Evolutionary conservation across 2,113 vertebrate genomes (phyloP), one percentile per base, ranked within the genome.

Genomic region (Argyrosomus japonicus): DNA sequence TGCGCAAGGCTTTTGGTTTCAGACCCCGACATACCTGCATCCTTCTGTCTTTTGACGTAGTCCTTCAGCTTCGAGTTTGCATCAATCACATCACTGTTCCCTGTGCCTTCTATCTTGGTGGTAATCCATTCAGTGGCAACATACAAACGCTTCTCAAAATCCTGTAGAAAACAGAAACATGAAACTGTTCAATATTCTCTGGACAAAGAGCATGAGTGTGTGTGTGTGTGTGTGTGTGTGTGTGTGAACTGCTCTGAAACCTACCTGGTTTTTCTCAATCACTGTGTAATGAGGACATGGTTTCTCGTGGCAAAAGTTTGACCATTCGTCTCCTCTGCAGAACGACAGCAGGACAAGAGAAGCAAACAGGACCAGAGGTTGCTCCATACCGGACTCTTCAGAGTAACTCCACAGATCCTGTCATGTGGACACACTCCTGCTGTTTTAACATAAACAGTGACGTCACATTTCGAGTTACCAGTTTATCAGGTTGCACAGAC

Each of bases 91-190:
- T 82, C 25, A 40, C 2, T 13, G 13, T 5, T 1, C 3, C 0
- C 0, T 4, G 6, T 13, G 17, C 60, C 8, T 0, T 25, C 47
- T 6, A 91, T 0, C 2, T 48, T 54, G 48, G 88, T 93, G 23
- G 71, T 88, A 0, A 91, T 68, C 94, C 93, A 94, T 14, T 21
- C n/a, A 29, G 71, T 81, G 2, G 27, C n/a, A 0, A 18, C 54
- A 23, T 90, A 93, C 10, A 2, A 1, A 17, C 89, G 93, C 75
- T 69, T 45, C 72, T 92, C 87, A 65, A 79, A 91, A 1, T 25
- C 75, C 91, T 92, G 56, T 15, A 68, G 0, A 48, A 17, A 68
- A 48, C n/a, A 79, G 43, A 64, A 57, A 27, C 43, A 65, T n/a
- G 1, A 61, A 56, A 32, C 10, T 3, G 2, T 56, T 15, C 15